A percentile compares a stretch with the other conserved stretches of the same genome.
phyloP scores from a whole-genome alignment of 2,888 invertebrate species.

The Sphinx pinastri region DNA sequence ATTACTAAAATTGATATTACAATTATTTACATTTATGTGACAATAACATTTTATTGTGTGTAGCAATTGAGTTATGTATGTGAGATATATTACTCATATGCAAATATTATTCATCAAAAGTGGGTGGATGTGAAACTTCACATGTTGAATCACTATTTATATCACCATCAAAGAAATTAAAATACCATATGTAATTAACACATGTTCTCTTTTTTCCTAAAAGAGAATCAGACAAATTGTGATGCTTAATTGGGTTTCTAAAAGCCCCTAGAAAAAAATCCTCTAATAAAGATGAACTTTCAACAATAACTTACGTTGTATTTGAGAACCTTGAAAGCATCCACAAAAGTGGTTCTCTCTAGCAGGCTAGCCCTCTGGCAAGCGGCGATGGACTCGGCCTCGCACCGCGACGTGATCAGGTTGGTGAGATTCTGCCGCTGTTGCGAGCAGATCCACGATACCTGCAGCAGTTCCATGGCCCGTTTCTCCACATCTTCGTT shows the following conservation, averaged over 20 bases:
- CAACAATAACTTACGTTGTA: constrained; percentile 86
- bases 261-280: not conserved
- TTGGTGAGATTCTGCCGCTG: constrained; percentile 92
- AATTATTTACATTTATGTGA: no score
- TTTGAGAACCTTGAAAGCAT: constrained; percentile 92
- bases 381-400: constrained; percentile 90
- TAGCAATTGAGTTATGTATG: not conserved
- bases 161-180: not conserved
- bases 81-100: constrained; percentile 12
- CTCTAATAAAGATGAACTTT: not conserved
- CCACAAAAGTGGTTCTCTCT: constrained; percentile 86
- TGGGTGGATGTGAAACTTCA: constrained; percentile 47
- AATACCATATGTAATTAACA: not conserved
- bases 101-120: constrained; percentile 43
- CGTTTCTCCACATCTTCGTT: constrained; percentile 88
- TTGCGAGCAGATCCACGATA: constrained; percentile 94
- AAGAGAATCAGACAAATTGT: not conserved
- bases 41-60: no score
- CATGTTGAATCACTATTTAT: constrained; percentile 32
- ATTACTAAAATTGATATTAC: no score
- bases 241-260: no score
- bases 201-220: not conserved
- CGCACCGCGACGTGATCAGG: constrained; percentile 89
- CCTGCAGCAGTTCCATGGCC: constrained; percentile 85
- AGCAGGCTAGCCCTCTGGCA: constrained; percentile 85